Base-by-base conservation (phyloP, 2,888 invertebrate species). In the Drosophila silvestris region DNA sequence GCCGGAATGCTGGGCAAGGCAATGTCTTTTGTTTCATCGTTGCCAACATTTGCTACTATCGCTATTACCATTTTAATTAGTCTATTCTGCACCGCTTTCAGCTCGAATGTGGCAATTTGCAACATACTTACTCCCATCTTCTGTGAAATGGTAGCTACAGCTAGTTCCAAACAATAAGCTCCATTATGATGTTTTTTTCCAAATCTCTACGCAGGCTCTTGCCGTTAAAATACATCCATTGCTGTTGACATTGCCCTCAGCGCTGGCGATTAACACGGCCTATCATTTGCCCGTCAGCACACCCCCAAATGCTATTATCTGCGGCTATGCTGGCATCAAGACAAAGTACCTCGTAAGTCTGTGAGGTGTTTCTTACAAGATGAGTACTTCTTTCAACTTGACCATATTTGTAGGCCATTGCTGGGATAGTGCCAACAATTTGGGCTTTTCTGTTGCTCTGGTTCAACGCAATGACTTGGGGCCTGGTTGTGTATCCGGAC, bases 201-300 rank as follows among this genome's bases (percentile, higher is more conserved):
- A 12, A 30, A 30, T 14, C 28, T 22, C 53, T 33, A 12, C 7
- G 66, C 70, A 97, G 97, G 95, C 96, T 0, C 92, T 96, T 2
- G 95, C 94, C 0, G 94, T 97, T 57, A 92, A 94, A 80, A 94
- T 97, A 61, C 97, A 98, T 93, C 98, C 98, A 0, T 94, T 98
- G 61, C 96, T 96, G 92, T 94, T 98, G 91, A 97, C 98, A 96
- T 94, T 98, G 81, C 98, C 98, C 0, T 96, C 97, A 0, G 95
- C 97, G 0, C 94, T 98, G 26, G 96, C 97, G 6, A 97, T 97
- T 89, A 98, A 97, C 51, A 97, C 97, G 94, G 97, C 97, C 2
- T 97, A 97, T 94, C 97, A 97, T 95, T 94, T 98, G 93, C 98
- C 98, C 0, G 98, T 98, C 9, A 98, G 98, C 30, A 98, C 98